Percentiles rank a stretch among this genome's conserved stretches.
Conservation (phyloP, 2,113 vertebrate genomes). For the Gobiocypris rarus region DNA sequence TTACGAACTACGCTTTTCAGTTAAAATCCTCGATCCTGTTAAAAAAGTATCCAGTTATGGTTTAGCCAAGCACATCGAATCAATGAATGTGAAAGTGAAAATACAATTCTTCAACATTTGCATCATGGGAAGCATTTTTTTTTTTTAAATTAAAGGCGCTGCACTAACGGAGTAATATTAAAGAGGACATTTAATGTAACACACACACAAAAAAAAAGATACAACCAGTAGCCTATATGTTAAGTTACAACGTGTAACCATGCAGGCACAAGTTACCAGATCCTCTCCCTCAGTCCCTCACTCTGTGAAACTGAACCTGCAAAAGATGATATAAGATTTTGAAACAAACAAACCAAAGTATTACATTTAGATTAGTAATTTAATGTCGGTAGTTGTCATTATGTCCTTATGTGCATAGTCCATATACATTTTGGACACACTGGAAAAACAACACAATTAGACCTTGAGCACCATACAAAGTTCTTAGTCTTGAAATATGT, state of each 20-base stretch:
- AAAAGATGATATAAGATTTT: neutral
- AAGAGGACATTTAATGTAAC: neutral
- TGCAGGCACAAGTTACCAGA: neutral
- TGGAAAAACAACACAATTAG: neutral
- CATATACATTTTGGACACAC: neutral
- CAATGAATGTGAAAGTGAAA: constrained; percentile 55
- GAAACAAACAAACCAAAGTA: neutral
- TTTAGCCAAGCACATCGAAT: neutral
- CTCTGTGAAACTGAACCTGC: neutral
- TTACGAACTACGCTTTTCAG: neutral
- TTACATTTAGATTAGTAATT: neutral
- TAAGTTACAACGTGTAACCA: neutral
- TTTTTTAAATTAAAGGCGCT: neutral
- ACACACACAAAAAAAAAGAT: neutral
- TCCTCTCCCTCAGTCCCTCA: neutral
- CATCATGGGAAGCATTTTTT: constrained; percentile 42
- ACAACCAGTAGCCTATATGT: neutral
- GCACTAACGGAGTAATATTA: no score
- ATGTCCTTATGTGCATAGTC: neutral
- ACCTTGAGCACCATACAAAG: neutral
- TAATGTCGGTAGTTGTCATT: neutral
- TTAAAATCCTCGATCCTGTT: neutral
- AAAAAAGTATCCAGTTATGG: neutral
- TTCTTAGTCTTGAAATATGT: neutral
- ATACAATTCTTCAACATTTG: constrained; percentile 17